Evolutionary conservation across 2,113 vertebrate genomes (phyloP).

Genomic region (Zosterops hypoxanthus): DNA sequence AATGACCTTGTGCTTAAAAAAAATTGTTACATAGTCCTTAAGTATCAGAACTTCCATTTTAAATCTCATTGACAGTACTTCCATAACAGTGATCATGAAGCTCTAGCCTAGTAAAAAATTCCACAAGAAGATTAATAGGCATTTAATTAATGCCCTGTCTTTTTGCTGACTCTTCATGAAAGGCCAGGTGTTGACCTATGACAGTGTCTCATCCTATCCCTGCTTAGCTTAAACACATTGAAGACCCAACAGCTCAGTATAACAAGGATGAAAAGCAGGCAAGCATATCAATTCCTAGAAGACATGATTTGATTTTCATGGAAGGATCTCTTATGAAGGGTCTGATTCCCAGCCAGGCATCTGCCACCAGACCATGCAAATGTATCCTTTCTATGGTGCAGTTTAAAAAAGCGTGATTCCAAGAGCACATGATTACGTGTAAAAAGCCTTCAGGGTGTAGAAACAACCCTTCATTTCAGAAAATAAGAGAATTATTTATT

Average conservation of each 20-base stretch:
- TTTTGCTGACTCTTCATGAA: background rate
- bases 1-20: constrained; percentile 18
- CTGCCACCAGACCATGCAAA: background rate
- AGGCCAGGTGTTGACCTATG: background rate
- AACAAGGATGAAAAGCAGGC: background rate
- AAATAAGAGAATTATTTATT: background rate
- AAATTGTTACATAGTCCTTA: background rate
- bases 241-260: background rate
- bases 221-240: background rate
- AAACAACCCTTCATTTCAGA: background rate
- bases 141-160: background rate
- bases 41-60: background rate
- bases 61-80: constrained; percentile 10
- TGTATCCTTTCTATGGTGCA: background rate
- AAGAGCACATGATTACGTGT: background rate
- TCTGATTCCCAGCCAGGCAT: background rate
- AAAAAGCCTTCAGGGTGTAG: background rate
- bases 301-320: background rate
- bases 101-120: background rate
- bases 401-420: background rate
- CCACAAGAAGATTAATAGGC: background rate
- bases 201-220: background rate
- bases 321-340: background rate
- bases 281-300: background rate
- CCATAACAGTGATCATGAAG: background rate